These are phyloP conservation scores for Sterna hirundo DNA, from an alignment of 2,113 vertebrate genomes.

Conservation along the genomic window DNA sequence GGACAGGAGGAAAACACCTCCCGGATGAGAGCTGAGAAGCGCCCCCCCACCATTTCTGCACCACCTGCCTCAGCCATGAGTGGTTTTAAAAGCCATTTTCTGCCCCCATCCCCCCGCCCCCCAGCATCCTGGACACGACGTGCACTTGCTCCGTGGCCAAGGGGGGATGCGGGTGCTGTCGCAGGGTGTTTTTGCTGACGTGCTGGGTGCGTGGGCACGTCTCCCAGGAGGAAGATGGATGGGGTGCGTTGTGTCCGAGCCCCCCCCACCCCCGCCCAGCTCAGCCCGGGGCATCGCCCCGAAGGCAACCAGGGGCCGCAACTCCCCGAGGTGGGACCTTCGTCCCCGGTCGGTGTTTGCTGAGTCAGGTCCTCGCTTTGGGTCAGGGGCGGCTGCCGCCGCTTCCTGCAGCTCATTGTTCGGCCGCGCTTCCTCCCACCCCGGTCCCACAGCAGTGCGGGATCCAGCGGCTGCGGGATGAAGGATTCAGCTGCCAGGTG, in stretches of 20 bases:
- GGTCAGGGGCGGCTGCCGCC: fast-evolving
- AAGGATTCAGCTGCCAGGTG: background rate
- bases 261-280: fast-evolving
- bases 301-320: background rate
- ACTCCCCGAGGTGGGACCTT: background rate
- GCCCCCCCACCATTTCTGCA: background rate
- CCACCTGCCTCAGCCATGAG: background rate
- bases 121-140: fast-evolving
- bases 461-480: background rate
- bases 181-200: background rate
- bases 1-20: background rate
- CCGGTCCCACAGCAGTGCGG: fast-evolving
- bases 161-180: background rate
- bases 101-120: no score
- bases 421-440: background rate
- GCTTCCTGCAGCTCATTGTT: background rate
- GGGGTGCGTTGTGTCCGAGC: fast-evolving
- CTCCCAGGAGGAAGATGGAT: background rate
- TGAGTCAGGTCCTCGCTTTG: background rate
- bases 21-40: background rate
- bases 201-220: background rate
- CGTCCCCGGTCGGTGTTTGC: background rate
- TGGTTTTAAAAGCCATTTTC: background rate
- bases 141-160: background rate
- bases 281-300: background rate